phyloP scores from a whole-genome alignment of 2,797 vertebrate species.

The Onychomys arenicola region DNA sequence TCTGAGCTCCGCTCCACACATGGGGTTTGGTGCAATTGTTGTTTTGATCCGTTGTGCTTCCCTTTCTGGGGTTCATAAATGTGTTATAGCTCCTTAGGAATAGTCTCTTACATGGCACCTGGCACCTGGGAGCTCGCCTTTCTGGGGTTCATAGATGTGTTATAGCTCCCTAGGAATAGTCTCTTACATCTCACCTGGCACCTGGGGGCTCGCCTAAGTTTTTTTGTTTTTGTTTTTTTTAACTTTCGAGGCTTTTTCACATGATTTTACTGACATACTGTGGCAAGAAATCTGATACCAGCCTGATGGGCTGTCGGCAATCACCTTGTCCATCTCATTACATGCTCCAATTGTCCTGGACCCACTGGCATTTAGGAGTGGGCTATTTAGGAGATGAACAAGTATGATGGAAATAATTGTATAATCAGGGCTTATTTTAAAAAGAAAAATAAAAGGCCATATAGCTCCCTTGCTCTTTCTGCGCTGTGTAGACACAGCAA shows the following conservation, averaged over 20 bases:
- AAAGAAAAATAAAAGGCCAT: not conserved
- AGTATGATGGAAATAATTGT: no score
- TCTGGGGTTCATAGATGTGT: not conserved
- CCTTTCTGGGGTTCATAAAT: not conserved
- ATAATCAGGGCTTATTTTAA: not conserved
- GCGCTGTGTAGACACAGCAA: not conserved
- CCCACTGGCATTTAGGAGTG: not conserved
- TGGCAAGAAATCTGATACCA: not conserved
- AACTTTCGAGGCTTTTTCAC: conserved; percentile 35
- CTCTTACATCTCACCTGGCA: not conserved
- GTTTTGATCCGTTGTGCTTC: not conserved
- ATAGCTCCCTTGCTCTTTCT: not conserved
- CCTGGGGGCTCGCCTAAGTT: not conserved
- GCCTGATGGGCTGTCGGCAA: not conserved
- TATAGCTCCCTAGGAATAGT: not conserved
- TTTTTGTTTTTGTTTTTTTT: not conserved
- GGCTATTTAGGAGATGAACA: not conserved
- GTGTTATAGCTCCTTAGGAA: not conserved
- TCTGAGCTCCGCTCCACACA: not conserved
- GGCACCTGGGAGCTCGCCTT: not conserved
- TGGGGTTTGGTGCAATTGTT: not conserved
- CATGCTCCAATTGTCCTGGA: not conserved
- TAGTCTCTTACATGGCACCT: not conserved
- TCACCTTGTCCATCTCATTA: not conserved
- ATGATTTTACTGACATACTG: conserved; percentile 14